Evolutionary conservation across 2,113 vertebrate genomes (phyloP).

Genomic region (Hypanus sabinus): DNA sequence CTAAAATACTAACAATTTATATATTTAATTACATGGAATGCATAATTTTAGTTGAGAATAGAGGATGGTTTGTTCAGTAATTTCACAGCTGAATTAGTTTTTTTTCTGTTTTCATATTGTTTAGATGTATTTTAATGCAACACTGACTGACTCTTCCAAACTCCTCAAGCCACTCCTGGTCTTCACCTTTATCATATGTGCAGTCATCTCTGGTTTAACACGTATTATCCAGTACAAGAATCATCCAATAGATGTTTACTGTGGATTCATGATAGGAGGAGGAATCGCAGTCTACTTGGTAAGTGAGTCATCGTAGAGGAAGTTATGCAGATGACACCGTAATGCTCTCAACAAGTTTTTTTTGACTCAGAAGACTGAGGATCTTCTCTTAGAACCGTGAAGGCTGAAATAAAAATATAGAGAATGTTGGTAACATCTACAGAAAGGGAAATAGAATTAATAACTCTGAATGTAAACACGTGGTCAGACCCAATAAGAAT

Average conservation of each 20-base stretch:
- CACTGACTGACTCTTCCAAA: conserved; percentile 89
- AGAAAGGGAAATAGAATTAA: too few species aligned
- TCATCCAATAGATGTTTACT: conserved; percentile 90
- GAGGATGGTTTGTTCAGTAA: not conserved
- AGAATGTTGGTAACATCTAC: too few species aligned
- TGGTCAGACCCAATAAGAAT: too few species aligned
- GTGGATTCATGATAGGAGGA: conserved; percentile 90
- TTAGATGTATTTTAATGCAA: conserved; percentile 99
- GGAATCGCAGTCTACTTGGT: conserved; percentile 92
- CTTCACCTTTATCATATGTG: conserved; percentile 91
- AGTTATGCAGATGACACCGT: not conserved
- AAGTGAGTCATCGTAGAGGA: conserved; percentile 45
- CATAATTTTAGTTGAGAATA: not conserved
- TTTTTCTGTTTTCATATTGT: conserved; percentile 44
- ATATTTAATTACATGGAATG: not conserved
- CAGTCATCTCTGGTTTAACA: conserved; percentile 90
- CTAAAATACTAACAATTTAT: not conserved
- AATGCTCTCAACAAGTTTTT: too few species aligned
- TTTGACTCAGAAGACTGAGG: too few species aligned
- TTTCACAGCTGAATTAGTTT: not conserved
- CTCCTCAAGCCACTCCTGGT: conserved; percentile 92
- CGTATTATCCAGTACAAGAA: conserved; percentile 97
- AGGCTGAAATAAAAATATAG: too few species aligned
- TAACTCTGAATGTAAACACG: too few species aligned
- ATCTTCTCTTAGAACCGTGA: too few species aligned